Base-by-base conservation (phyloP, 2,888 invertebrate species). In the Thalpophila matura region DNA sequence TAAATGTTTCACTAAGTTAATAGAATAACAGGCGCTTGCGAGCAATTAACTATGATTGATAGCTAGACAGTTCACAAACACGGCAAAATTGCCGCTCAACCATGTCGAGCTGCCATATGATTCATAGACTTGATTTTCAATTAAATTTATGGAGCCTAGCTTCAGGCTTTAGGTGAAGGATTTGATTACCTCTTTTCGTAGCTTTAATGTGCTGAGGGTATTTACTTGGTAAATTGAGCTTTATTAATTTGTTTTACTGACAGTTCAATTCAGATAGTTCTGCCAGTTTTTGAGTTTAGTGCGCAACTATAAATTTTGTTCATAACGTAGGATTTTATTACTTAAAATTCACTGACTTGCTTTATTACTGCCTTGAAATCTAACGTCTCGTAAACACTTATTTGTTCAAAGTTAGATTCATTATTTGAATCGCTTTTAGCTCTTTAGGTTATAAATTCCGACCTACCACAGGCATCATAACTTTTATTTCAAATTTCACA, bases 1-100 rank as follows among this genome's bases (percentile, higher is more conserved):
- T 76, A 76, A 76, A 69, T 43, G 63, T 55, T 74, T 63, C 51
- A 45, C 55, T 57, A 76, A 69, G 63, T 65, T 77, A 79, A 77
- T 76, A 73, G 70, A 77, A 73, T 77, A 77, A 73, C 77, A 66
- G 70, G 69, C 80, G 60, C 63, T 63, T 56, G 70, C 29, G 61
- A 61, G 66, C 65, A 79, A 77, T 79, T 79, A 77, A 57, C 53
- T 63, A 64, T 73, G 77, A 77, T 74, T 66, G 80, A 77, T 79
- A 43, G 57, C 59, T 66, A n/a, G 58, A 69, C 65, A 75, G 76
- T 64, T 49, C 61, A 60, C 65, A 50, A 67, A 75, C 72, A 60
- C 56, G 56, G 73, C 60, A 71, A 63, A 51, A 68, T 74, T 69
- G 75, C 70, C 50, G 70, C 70, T 69, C 66, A 50, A 38, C 61